Conservation (phyloP, 2,888 invertebrate species). For the Galerucella calmariensis region DNA sequence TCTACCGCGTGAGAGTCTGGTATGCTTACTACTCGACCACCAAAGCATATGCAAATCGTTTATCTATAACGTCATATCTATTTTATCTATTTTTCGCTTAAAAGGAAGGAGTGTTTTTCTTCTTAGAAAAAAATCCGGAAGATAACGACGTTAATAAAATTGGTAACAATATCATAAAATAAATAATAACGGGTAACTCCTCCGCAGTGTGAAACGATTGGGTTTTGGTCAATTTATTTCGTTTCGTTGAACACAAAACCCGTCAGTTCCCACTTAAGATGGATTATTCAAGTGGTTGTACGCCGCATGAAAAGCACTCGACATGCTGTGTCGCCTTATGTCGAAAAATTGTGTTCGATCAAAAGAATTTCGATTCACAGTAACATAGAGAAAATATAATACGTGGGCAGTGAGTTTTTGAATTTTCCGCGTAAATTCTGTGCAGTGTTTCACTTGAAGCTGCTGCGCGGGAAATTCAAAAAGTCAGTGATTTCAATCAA, state of each 20-base stretch:
- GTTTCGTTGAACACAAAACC: slow-evolving; percentile 10
- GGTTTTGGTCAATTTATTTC: slow-evolving; percentile 3
- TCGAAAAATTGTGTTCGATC: not conserved
- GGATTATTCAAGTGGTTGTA: slow-evolving; percentile 7
- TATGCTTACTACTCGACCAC: too few species aligned
- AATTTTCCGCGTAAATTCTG: too few species aligned
- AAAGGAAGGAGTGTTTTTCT: too few species aligned
- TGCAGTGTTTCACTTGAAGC: too few species aligned
- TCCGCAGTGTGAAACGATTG: not conserved
- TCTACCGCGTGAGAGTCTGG: too few species aligned
- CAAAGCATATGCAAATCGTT: too few species aligned
- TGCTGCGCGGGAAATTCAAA: too few species aligned
- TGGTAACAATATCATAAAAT: not conserved
- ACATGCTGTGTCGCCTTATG: slow-evolving; percentile 7
- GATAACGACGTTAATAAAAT: not conserved
- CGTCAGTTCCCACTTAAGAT: slow-evolving; percentile 9
- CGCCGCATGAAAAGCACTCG: not conserved
- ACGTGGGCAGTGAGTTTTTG: not conserved
- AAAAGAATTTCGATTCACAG: not conserved
- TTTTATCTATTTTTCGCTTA: too few species aligned
- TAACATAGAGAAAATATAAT: not conserved
- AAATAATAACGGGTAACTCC: not conserved
- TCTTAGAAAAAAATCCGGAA: too few species aligned
- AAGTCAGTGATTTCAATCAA: too few species aligned
- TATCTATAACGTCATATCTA: too few species aligned